Evolutionary conservation across 2,113 vertebrate genomes (phyloP), one percentile per base, ranked within the genome.

Genomic region (Lophura nycthemera): DNA sequence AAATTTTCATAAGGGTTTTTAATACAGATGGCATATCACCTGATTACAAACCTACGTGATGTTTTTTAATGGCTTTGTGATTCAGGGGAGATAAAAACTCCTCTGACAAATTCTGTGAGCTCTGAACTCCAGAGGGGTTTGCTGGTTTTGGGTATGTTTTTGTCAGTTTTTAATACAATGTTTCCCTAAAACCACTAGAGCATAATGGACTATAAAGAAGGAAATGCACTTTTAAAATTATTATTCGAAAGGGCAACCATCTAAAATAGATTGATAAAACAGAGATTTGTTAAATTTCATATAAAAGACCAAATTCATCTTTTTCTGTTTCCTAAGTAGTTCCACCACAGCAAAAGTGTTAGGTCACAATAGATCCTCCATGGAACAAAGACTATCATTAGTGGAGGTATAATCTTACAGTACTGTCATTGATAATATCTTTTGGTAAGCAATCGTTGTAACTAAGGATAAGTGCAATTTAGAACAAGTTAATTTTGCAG

Each of bases 81-180:
- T 89, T 92, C 92, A 45, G 60, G 92, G 89, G 72, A 94, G 95
- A 95, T 84, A 92, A 96, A 96, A 97, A 92, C 52, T 97, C 95
- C 85, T 71, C 76, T 93, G 66, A 70, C 85, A 90, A 94, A 88
- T 63, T 77, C 91, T 0, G 2, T 86, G 78, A 92, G 79, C 86
- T 83, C 72, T 90, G 87, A 95, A 83, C 47, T 91, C 93, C 22
- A 27, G 72, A 90, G 47, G 47, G 83, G 32, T 74, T 65, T 93
- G 79, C 86, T 73, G 52, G 34, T 71, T 93, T 88, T 69, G 57
- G 86, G 50, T 60, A 77, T 64, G 90, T 57, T 86, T 94, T 95
- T 94, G 88, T 86, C 69, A 84, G n/a, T 11, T 88, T 91, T 83
- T 86, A 90, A 95, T 90, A 77, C 77, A 64, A 34, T 94, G 34